Percentiles rank a stretch among this genome's conserved stretches.
These are phyloP conservation scores for Leptodactylus fuscus DNA, from an alignment of 2,113 vertebrate genomes.

Conservation along the genomic window DNA sequence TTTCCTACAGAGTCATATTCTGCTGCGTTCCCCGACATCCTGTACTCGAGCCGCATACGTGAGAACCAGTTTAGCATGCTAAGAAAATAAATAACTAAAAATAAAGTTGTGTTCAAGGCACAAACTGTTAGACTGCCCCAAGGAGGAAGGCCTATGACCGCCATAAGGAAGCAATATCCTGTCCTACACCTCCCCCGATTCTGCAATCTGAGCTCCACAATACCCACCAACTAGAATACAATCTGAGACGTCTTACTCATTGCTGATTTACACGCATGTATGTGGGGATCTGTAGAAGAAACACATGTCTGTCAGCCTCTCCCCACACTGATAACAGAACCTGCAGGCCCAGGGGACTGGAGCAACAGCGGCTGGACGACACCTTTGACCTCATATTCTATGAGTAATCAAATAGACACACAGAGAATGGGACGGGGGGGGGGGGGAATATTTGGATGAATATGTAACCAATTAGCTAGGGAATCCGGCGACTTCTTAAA, in stretches of 20 bases:
- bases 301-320: constrained; percentile 36
- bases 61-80: constrained; percentile 22
- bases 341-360: not conserved
- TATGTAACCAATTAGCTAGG: not conserved
- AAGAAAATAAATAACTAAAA: constrained; percentile 43
- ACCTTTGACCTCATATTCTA: constrained; percentile 29
- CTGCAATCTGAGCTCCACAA: constrained; percentile 48
- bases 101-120: constrained; percentile 23
- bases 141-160: constrained; percentile 48
- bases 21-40: constrained; percentile 5
- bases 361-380: constrained; percentile 18
- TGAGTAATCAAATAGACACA: constrained; percentile 4
- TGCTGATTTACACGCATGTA: constrained; percentile 23
- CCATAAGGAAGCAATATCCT: constrained; percentile 58
- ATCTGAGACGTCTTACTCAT: constrained; percentile 14
- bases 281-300: constrained; percentile 31
- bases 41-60: not conserved
- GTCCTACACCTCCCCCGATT: constrained; percentile 39
- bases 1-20: constrained; percentile 2
- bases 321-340: constrained; percentile 21
- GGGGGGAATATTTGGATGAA: not conserved
- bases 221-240: constrained; percentile 33
- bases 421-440: not conserved
- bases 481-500: not conserved
- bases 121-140: constrained; percentile 53